Conservation (phyloP, 2,113 vertebrate species). For the Phylloscopus whistleri region DNA sequence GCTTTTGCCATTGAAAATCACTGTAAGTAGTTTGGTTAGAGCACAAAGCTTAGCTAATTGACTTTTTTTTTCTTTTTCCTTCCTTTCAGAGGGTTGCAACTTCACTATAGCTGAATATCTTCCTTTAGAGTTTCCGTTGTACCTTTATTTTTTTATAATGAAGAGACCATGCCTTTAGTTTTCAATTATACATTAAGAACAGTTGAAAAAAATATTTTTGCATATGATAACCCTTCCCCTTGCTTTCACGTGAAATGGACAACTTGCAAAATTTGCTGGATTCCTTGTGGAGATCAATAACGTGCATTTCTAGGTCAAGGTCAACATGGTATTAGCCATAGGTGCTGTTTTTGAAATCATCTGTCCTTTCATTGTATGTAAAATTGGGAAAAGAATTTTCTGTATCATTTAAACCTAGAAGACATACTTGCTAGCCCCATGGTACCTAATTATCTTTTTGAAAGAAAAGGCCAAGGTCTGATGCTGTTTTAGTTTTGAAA, state of each 20-base stretch:
- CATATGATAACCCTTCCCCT: constrained; percentile 63
- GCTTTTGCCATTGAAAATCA: constrained; percentile 80
- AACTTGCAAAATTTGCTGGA: constrained; percentile 58
- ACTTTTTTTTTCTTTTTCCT: constrained; percentile 62
- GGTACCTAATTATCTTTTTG: constrained; percentile 49
- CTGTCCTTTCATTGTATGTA: constrained; percentile 42
- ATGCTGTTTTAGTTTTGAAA: constrained; percentile 72
- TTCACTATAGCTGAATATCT: constrained; percentile 68
- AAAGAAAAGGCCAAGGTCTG: constrained; percentile 60
- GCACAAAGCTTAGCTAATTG: constrained; percentile 79
- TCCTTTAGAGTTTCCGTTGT: constrained; percentile 72
- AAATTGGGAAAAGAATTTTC: constrained; percentile 63
- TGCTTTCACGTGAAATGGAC: constrained; percentile 57
- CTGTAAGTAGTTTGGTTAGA: constrained; percentile 83
- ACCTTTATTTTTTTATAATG: constrained; percentile 77
- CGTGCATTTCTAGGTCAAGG: constrained; percentile 54
- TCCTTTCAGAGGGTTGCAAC: constrained; percentile 64
- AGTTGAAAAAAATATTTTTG: constrained; percentile 72
- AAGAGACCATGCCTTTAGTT: constrained; percentile 78
- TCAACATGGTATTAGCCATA: constrained; percentile 70
- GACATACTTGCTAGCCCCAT: constrained; percentile 63
- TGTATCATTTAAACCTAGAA: constrained; percentile 47
- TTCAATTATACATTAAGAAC: constrained; percentile 64
- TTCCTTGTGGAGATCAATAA: constrained; percentile 56
- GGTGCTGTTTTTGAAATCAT: constrained; percentile 67